Evolutionary conservation across 64 coral and sea anemone genomes (phyloP).

Genomic region (Dendrophyllia cribrosa): DNA sequence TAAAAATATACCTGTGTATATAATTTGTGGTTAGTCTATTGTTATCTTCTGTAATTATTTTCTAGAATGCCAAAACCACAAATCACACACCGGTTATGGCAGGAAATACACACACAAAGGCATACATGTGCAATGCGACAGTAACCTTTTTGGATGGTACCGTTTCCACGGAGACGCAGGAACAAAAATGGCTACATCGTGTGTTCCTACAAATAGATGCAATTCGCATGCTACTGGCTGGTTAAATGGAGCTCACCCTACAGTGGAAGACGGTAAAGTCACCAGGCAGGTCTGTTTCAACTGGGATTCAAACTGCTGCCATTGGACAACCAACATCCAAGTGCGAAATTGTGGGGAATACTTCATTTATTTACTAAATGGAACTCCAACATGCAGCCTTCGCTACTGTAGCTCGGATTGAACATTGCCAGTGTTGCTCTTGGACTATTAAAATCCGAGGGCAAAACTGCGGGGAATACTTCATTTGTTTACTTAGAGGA

Average conservation of each 20-base stretch:
- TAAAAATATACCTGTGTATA: no score
- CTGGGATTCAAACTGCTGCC: not conserved
- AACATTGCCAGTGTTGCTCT: no score
- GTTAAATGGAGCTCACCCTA: no score
- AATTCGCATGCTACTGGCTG: not conserved
- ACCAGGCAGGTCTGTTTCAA: not conserved
- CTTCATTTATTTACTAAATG: not conserved
- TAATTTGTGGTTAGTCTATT: no score
- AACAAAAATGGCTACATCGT: not conserved
- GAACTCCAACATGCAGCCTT: not conserved
- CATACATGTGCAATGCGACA: not conserved
- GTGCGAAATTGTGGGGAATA: not conserved
- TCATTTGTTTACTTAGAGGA: no score
- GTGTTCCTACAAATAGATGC: slow-evolving; percentile 9
- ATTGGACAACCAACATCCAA: not conserved
- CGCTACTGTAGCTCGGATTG: no score
- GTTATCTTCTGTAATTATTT: no score
- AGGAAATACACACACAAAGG: no score
- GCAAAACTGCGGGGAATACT: no score
- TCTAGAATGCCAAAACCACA: no score
- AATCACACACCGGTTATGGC: no score
- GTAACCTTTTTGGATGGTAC: not conserved
- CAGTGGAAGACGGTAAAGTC: not conserved
- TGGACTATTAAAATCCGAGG: no score
- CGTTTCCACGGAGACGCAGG: not conserved